Evolutionary conservation across 2,113 vertebrate species (phyloP).

Genomic region (Colius striatus): DNA sequence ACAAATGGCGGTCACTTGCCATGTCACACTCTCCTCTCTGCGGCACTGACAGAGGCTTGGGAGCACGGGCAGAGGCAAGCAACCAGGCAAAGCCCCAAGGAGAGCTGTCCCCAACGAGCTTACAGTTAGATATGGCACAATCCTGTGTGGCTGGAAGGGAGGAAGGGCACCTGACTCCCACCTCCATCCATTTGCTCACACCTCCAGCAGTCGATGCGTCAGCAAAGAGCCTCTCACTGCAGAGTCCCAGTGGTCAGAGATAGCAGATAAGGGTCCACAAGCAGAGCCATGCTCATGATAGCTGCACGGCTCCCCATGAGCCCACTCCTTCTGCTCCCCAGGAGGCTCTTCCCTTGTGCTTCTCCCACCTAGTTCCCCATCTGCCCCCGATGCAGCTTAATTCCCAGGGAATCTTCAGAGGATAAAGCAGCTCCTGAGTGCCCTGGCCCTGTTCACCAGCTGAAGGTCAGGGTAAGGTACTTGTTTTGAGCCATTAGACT

Average conservation of each 20-base stretch:
- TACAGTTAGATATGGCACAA: background rate
- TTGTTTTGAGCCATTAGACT: background rate
- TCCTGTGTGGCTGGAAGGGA: fast-evolving
- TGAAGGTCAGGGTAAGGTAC: background rate
- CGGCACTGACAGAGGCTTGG: fast-evolving
- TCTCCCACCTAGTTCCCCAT: background rate
- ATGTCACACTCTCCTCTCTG: background rate
- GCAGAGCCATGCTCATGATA: fast-evolving
- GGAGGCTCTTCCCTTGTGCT: background rate
- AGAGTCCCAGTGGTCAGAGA: background rate
- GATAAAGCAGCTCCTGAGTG: background rate
- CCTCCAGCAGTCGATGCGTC: fast-evolving
- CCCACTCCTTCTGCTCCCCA: too few species aligned
- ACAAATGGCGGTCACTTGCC: background rate
- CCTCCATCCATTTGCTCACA: background rate
- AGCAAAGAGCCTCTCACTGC: background rate
- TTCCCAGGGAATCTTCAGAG: background rate
- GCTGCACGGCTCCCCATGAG: fast-evolving
- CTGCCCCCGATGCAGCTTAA: fast-evolving
- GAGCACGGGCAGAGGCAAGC: fast-evolving
- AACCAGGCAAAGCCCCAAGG: too few species aligned
- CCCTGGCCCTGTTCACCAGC: background rate
- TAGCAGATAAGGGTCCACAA: fast-evolving
- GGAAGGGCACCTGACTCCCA: background rate
- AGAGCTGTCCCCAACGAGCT: background rate